Evolutionary conservation across 2,797 vertebrate genomes (phyloP), one percentile per base, ranked within the genome.

Genomic region (Mastacembelus armatus): DNA sequence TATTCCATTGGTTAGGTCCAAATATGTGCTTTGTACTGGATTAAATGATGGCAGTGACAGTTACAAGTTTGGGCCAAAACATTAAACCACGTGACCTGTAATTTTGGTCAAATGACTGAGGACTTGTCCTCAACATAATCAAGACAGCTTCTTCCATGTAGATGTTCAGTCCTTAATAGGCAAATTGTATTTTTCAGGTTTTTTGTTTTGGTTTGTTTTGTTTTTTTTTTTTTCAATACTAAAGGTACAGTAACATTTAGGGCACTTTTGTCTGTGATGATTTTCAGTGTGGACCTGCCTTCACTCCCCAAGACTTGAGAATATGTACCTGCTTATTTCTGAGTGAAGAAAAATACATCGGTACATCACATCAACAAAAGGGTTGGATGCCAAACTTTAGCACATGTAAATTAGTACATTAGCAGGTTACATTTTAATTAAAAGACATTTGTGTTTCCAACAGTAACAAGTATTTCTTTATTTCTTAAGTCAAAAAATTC

Each of bases 361-460:
- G 61, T 6, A 14, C 30, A 2, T 78, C 51, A 55, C 58, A 33
- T 70, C 16, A 66, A 58, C 69, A 76, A 78, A 78, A 69, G 29
- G 43, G 38, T 60, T 40, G 36, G 40, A 62, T 65, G 35, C 42
- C 56, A n/a, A n/a, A n/a, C n/a, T n/a, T n/a, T n/a, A n/a, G n/a
- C n/a, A 76, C 26, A 39, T 54, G 30, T 16, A 84, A 84, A 86
- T 82, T 78, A 75, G 68, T 45, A 55, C 45, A 72, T 86, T 74
- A 79, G 60, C 57, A 87, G 81, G 72, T 84, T 69, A 55, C 38
- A 60, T 76, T 88, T 84, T 85, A 89, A 89, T 90, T 85, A 84
- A 80, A 85, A 74, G 35, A 78, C 76, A 71, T 85, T 66, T 81
- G 61, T 43, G 52, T 32, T 77, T 89, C 54, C 58, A 62, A 66